A percentile compares a stretch with the other conserved stretches of the same genome.
Evolutionary conservation across 2,888 invertebrate species (phyloP).

Genomic region (Aelia acuminata): DNA sequence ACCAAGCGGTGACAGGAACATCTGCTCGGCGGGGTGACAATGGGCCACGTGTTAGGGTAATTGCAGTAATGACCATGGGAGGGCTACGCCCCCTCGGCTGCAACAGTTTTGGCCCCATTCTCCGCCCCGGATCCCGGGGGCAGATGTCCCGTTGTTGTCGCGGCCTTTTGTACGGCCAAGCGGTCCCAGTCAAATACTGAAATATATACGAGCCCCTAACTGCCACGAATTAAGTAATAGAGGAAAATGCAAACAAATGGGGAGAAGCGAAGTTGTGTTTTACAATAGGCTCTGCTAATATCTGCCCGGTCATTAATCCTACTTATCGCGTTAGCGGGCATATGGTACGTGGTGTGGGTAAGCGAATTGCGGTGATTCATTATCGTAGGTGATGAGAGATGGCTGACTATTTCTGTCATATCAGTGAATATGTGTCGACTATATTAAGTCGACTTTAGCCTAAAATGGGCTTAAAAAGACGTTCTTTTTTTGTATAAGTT

Average conservation of each 20-base stretch:
- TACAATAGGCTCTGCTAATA: conserved; percentile 44
- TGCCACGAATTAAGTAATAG: conserved; percentile 44
- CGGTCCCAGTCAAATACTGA: conserved; percentile 43
- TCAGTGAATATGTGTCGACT: too few relatives aligned
- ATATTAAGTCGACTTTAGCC: too few relatives aligned
- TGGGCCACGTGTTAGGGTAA: conserved; percentile 49
- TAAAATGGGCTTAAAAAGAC: too few relatives aligned
- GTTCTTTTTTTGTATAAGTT: too few relatives aligned
- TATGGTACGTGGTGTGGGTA: neutral
- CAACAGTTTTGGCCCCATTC: conserved; percentile 38
- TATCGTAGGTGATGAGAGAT: neutral
- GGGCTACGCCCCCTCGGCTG: conserved; percentile 45
- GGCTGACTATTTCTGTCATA: too few relatives aligned
- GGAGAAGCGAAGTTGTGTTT: conserved; percentile 39
- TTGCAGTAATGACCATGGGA: conserved; percentile 43
- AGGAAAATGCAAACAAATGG: conserved; percentile 49
- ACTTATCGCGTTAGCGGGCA: conserved; percentile 1
- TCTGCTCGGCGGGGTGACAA: conserved; percentile 39
- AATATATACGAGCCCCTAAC: neutral
- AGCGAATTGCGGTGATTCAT: conserved; percentile 2
- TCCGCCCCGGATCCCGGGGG: neutral
- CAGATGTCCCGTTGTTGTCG: conserved; percentile 45
- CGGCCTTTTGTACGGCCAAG: conserved; percentile 46
- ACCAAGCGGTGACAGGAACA: conserved; percentile 42
- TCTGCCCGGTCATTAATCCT: conserved; percentile 3